These are phyloP conservation scores for Hecatera dysodea DNA, from an alignment of 2,888 invertebrate genomes.

Conservation along the genomic window DNA sequence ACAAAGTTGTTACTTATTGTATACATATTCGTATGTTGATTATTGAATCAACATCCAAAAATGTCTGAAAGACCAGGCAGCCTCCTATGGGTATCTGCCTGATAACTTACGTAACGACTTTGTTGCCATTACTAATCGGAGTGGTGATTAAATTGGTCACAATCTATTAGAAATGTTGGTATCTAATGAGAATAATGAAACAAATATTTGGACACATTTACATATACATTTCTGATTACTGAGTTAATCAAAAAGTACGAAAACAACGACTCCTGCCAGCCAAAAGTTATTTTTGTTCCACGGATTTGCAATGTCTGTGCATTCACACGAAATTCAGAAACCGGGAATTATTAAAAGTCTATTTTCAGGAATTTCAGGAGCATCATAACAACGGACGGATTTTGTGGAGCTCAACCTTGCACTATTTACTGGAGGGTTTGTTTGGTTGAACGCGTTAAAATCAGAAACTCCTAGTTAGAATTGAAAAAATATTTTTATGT, in stretches of 20 bases:
- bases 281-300: neutral
- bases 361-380: conserved; percentile 41
- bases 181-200: neutral
- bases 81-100: conserved; percentile 1
- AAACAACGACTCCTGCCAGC: neutral
- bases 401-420: conserved; percentile 25
- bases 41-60: too few relatives aligned
- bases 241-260: neutral
- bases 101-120: neutral
- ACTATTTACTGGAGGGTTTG: too few relatives aligned
- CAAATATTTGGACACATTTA: neutral
- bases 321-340: conserved; percentile 12
- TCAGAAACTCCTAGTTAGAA: too few relatives aligned
- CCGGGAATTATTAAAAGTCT: conserved; percentile 20
- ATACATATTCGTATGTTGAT: too few relatives aligned
- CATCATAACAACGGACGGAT: conserved; percentile 11
- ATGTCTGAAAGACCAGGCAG: neutral
- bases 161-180: neutral
- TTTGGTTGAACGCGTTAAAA: too few relatives aligned
- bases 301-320: neutral
- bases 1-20: too few relatives aligned
- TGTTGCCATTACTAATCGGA: conserved; percentile 1
- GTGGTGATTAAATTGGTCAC: neutral
- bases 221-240: too few relatives aligned
- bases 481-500: too few relatives aligned